A percentile compares a stretch with the other conserved stretches of the same genome.
phyloP scores from a whole-genome alignment of 1,140 invertebrate species.

The Drosophila nigrodunni region DNA sequence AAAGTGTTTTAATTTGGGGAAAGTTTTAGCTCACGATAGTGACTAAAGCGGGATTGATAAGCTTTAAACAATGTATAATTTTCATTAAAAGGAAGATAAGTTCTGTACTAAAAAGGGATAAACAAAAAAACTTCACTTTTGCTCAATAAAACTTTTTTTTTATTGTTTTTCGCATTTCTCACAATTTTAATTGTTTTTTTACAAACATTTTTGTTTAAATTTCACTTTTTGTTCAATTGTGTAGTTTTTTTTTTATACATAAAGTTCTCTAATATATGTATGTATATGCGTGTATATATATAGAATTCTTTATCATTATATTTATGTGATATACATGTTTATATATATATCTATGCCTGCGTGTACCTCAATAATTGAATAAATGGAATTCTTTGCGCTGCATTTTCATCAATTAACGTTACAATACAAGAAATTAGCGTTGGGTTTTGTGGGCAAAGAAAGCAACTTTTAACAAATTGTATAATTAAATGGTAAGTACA shows the following conservation, averaged over 20 bases:
- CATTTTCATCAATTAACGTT: conserved; percentile 60
- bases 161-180: conserved; percentile 63
- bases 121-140: conserved; percentile 12
- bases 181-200: conserved; percentile 57
- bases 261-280: conserved; percentile 62
- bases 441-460: conserved; percentile 2
- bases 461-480: conserved; percentile 31
- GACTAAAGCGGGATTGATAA: too few relatives aligned
- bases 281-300: conserved; percentile 42
- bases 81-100: too few relatives aligned
- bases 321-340: conserved; percentile 40
- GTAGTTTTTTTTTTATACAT: conserved; percentile 51
- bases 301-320: conserved; percentile 45
- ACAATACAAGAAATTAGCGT: neutral
- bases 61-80: too few relatives aligned
- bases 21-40: neutral
- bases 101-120: too few relatives aligned
- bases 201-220: conserved; percentile 67
- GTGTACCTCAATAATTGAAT: conserved; percentile 77
- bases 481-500: conserved; percentile 53
- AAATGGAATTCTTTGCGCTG: conserved; percentile 80
- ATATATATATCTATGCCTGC: conserved; percentile 46
- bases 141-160: conserved; percentile 66
- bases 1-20: neutral
- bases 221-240: conserved; percentile 38